These are phyloP conservation scores for Rhipidura dahli DNA, from an alignment of 2,113 vertebrate species.

Conservation along the genomic window DNA sequence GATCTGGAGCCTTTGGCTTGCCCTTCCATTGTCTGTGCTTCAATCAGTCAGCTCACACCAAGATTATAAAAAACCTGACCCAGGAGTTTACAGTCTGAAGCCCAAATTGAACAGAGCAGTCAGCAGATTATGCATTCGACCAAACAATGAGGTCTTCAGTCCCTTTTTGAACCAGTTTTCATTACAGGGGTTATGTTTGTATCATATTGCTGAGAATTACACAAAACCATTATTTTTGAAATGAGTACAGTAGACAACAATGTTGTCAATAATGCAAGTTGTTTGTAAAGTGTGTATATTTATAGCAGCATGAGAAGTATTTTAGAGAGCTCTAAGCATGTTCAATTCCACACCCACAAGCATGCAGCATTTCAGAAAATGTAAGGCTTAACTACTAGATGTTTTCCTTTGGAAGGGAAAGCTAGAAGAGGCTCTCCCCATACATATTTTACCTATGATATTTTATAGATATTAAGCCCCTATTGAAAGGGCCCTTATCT, in stretches of 20 bases:
- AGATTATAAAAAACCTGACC: slow-evolving; percentile 63
- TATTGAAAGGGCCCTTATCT: background rate
- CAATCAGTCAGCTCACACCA: slow-evolving; percentile 46
- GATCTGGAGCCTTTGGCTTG: slow-evolving; percentile 44
- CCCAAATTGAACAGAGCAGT: slow-evolving; percentile 49
- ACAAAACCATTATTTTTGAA: background rate
- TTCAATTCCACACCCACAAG: background rate
- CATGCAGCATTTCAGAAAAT: background rate
- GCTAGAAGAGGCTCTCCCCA: background rate
- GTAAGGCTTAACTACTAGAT: background rate
- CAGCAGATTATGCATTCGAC: slow-evolving; percentile 40
- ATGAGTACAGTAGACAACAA: background rate
- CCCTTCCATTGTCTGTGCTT: slow-evolving; percentile 46
- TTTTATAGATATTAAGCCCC: background rate
- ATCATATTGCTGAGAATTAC: slow-evolving; percentile 15
- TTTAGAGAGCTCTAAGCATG: background rate
- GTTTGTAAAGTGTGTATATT: background rate
- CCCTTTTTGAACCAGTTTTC: slow-evolving; percentile 17
- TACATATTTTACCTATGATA: background rate
- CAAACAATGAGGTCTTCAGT: slow-evolving; percentile 40
- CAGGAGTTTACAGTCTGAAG: slow-evolving; percentile 58
- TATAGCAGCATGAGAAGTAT: background rate
- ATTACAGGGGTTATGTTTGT: slow-evolving; percentile 14
- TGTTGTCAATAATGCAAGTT: background rate
- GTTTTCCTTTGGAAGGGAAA: background rate